Percentiles rank a stretch among this genome's conserved stretches.
Conservation (phyloP, 2,113 vertebrate species). For the Dasyurus viverrinus region DNA sequence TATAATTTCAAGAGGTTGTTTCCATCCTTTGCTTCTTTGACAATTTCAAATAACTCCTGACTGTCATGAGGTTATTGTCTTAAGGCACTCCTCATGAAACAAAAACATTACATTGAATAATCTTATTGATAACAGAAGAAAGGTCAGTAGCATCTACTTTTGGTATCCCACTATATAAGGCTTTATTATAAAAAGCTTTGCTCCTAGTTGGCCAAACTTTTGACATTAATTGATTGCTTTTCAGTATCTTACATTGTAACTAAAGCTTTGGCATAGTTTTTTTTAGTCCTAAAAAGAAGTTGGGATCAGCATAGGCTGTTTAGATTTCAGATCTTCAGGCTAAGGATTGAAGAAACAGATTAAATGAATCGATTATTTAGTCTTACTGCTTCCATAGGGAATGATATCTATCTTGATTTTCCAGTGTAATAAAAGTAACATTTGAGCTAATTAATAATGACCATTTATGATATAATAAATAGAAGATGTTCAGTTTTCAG, state of each 20-base stretch:
- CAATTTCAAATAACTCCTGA: background rate
- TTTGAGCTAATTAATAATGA: background rate
- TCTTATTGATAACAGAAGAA: background rate
- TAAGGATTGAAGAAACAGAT: slow-evolving; percentile 9
- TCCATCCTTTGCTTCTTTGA: background rate
- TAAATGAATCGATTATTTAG: slow-evolving; percentile 14
- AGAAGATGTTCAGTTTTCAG: slow-evolving; percentile 41
- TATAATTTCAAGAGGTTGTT: background rate
- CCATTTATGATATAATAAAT: background rate
- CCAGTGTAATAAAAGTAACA: slow-evolving; percentile 39
- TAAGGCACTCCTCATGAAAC: background rate
- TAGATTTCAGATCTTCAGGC: background rate
- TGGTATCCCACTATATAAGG: background rate
- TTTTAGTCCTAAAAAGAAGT: background rate
- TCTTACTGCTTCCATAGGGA: slow-evolving; percentile 19
- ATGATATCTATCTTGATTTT: slow-evolving; percentile 27
- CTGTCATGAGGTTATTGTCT: background rate
- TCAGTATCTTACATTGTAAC: background rate
- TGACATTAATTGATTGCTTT: background rate
- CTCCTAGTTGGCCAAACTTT: background rate
- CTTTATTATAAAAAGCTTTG: background rate
- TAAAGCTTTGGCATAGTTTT: background rate
- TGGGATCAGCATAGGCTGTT: background rate
- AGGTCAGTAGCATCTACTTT: background rate
- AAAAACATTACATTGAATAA: background rate